Conservation (phyloP, 2,888 invertebrate genomes). For the Glaucopsyche alexis region DNA sequence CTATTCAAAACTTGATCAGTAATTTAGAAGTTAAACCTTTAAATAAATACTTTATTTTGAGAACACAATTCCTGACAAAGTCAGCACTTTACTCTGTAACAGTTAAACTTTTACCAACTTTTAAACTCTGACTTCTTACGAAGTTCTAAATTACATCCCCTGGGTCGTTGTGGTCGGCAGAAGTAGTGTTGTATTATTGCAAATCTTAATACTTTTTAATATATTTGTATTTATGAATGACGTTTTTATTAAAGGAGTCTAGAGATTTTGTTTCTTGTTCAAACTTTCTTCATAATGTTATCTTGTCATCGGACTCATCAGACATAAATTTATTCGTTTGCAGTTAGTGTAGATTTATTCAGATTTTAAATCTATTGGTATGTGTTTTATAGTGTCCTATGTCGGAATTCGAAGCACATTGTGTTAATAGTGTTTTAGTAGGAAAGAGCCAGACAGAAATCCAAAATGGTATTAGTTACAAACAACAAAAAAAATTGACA, state of each 20-base stretch:
- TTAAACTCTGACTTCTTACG: conserved; percentile 26
- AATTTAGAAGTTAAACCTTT: conserved; percentile 14
- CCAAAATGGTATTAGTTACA: no score
- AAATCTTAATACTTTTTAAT: neutral
- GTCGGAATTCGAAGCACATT: no score
- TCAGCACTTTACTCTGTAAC: conserved; percentile 28
- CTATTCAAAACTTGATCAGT: conserved; percentile 23
- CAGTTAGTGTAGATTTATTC: no score
- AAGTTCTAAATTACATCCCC: conserved; percentile 23
- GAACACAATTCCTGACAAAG: conserved; percentile 19
- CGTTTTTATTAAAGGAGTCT: neutral
- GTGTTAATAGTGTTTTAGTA: no score
- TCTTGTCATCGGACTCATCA: no score
- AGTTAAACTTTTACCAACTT: conserved; percentile 27
- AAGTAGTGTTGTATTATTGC: conserved; percentile 16
- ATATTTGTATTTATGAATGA: neutral
- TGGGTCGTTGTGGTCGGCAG: conserved; percentile 11
- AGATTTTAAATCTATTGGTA: no score
- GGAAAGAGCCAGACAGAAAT: no score
- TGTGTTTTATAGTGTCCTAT: no score
- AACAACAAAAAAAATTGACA: no score
- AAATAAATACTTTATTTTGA: conserved; percentile 27
- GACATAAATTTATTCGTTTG: no score
- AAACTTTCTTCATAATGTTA: no score
- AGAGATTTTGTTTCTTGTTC: no score